Base-by-base conservation (phyloP, 1,140 invertebrate species). In the Colletes gigas region DNA sequence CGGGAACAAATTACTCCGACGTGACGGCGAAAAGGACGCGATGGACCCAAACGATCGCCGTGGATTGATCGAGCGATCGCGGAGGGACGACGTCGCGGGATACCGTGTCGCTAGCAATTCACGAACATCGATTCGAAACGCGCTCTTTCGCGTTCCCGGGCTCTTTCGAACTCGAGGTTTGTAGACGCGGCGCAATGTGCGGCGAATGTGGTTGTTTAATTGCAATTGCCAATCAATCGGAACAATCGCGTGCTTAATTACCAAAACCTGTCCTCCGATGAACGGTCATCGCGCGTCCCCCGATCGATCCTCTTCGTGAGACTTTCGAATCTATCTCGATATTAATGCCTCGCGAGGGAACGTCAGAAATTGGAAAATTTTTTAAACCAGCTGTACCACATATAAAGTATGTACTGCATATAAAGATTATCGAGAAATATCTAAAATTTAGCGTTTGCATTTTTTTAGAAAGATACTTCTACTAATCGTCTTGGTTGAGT, bases 171-270 rank as follows among this genome's bases (percentile, higher is more conserved):
- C 1, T 17, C 6, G n/a, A 14, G 5, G n/a, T 14, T 55, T 41
- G 4, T 17, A 47, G 6, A 19, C 50, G 3, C 6, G 3, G 17
- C 19, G 4, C 39, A 41, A 1, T 21, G 62, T 47, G 67, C 19
- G 63, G 54, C 44, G 69, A 5, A 44, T 52, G 83, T 68, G 66
- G 70, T 85, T 75, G 75, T 83, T 85, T 78, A 85, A 71, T 72
- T 63, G 50, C 75, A 47, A 86, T 86, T 82, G 83, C 69, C 83
- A 72, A 86, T 86, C 84, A 76, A 76, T 85, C 77, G 83, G 73
- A 59, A 86, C 83, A 85, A 86, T 85, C 60, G 71, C 30, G 57
- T n/a, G 81, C 52, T 85, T 86, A 83, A 86, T 86, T 80, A 79
- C 44, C 50, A 19, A 75, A 80, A 85, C 54, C 59, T 82, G 70